These are phyloP conservation scores for Oxyura jamaicensis DNA, from an alignment of 2,113 vertebrate species.

Conservation along the genomic window DNA sequence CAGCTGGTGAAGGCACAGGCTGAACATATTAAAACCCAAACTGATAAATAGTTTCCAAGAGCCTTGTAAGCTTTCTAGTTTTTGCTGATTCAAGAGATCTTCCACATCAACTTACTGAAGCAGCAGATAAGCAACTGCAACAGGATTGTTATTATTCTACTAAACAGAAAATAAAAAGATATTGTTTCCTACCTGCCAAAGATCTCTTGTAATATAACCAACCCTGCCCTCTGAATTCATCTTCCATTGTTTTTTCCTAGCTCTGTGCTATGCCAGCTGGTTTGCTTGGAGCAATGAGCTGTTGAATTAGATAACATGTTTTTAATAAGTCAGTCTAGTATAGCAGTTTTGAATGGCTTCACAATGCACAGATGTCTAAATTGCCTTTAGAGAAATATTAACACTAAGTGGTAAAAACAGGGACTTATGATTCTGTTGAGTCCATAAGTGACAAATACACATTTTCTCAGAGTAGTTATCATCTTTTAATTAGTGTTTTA, in stretches of 20 bases:
- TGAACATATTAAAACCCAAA: background rate
- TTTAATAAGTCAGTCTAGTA: conserved; percentile 63
- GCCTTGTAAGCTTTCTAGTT: background rate
- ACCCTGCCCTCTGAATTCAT: conserved; percentile 34
- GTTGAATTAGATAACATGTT: conserved; percentile 67
- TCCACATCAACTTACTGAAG: background rate
- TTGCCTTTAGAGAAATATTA: conserved; percentile 41
- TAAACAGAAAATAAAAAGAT: conserved; percentile 12
- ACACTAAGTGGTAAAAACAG: conserved; percentile 18
- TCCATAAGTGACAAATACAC: background rate
- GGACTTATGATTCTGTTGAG: background rate
- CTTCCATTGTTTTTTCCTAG: background rate
- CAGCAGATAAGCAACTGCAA: background rate
- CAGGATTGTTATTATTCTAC: background rate
- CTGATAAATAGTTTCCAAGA: background rate
- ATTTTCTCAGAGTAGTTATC: background rate
- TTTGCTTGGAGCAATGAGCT: conserved; percentile 66
- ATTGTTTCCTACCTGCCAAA: conserved; percentile 7
- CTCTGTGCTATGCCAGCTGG: conserved; percentile 58
- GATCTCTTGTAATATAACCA: background rate
- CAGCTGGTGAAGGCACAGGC: background rate
- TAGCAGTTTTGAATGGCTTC: conserved; percentile 51
- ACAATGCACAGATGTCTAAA: conserved; percentile 58
- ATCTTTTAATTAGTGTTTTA: conserved; percentile 26
- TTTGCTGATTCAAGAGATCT: background rate